Conservation (phyloP, 1,140 invertebrate species). For the Sesamia nonagrioides region DNA sequence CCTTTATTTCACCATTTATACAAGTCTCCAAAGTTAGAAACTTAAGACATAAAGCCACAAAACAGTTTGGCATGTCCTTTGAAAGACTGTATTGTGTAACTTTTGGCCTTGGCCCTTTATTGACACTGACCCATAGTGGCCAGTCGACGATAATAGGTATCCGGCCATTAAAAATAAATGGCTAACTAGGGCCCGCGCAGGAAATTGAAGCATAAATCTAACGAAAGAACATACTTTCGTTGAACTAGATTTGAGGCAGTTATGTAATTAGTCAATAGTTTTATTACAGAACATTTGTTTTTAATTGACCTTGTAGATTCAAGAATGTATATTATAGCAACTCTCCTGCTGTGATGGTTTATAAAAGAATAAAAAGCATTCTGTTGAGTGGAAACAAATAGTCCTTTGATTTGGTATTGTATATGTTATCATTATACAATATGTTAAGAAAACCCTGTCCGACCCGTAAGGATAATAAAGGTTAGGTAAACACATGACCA, state of each 20-base stretch:
- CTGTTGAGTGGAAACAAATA: too few relatives aligned
- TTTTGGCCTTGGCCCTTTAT: conserved; percentile 4
- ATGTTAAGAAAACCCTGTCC: too few relatives aligned
- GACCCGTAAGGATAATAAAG: too few relatives aligned
- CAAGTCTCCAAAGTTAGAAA: neutral
- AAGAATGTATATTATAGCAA: too few relatives aligned
- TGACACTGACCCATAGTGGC: neutral
- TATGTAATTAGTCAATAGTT: neutral
- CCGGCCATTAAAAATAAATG: conserved; percentile 17
- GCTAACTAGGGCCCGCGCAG: conserved; percentile 3
- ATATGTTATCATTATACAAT: too few relatives aligned
- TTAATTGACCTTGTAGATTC: too few relatives aligned
- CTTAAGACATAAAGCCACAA: neutral
- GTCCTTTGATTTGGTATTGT: too few relatives aligned
- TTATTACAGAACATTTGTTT: neutral
- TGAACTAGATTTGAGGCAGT: neutral
- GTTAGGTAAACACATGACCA: too few relatives aligned
- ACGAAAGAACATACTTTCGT: neutral
- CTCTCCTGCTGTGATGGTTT: too few relatives aligned
- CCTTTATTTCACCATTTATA: too few relatives aligned
- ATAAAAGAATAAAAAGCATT: too few relatives aligned
- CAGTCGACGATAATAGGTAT: conserved; percentile 7
- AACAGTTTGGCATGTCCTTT: neutral
- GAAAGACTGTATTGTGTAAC: neutral
- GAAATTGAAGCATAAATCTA: conserved; percentile 12